Percentiles rank a stretch among this genome's conserved stretches.
Evolutionary conservation across 2,888 invertebrate genomes (phyloP).

Genomic region (Erebia palarica): DNA sequence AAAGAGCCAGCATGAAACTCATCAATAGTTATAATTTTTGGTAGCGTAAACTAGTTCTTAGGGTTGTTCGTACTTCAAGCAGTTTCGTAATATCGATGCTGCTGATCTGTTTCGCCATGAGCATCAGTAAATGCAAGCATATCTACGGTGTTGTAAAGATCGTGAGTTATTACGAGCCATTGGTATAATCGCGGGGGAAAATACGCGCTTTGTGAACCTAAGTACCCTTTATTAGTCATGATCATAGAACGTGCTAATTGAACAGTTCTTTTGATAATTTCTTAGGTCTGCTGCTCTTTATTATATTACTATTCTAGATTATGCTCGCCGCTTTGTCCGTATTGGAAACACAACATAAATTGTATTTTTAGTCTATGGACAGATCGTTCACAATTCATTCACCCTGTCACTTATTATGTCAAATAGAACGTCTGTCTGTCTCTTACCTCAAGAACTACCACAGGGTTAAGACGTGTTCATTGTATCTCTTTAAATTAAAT

Average conservation of each 20-base stretch:
- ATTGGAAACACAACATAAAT: no score
- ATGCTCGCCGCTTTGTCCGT: no score
- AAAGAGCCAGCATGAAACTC: no score
- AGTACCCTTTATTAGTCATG: constrained; percentile 25
- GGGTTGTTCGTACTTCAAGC: neutral
- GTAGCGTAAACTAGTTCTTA: neutral
- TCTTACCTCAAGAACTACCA: no score
- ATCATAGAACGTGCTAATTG: constrained; percentile 30
- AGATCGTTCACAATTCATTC: no score
- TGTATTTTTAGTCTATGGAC: no score
- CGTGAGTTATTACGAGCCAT: constrained; percentile 59
- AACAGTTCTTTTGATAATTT: constrained; percentile 13
- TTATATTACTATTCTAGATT: no score
- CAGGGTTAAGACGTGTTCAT: no score
- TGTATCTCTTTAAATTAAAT: no score
- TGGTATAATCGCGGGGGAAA: constrained; percentile 32
- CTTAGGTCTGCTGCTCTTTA: neutral
- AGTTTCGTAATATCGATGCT: constrained; percentile 32
- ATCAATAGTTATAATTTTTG: neutral
- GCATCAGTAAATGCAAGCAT: constrained; percentile 47
- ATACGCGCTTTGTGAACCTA: constrained; percentile 17
- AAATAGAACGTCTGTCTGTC: no score
- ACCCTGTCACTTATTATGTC: no score
- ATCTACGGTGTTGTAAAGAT: constrained; percentile 61
- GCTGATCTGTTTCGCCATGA: constrained; percentile 33